Base-by-base conservation (phyloP, 2,113 vertebrate species). In the Lophius piscatorius region DNA sequence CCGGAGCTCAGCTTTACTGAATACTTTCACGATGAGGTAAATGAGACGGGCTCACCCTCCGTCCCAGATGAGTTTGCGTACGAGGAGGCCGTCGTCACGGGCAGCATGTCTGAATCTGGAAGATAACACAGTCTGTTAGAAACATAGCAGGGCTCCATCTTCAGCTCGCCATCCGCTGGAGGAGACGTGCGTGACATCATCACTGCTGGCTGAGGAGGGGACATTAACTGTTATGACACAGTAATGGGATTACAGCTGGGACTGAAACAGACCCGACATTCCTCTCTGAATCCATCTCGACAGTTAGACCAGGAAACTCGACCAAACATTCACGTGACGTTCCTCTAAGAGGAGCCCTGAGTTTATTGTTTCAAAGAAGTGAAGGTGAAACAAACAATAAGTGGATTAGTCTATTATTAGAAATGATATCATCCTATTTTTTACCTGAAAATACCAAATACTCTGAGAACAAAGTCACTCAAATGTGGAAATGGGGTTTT, bases 231-330 rank as follows among this genome's bases (percentile, higher is more conserved):
- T 70, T 68, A 40, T 11, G 66, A 66, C 67, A 60, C 51, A 20
- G 29, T 85, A 83, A 89, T 71, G 67, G 38, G 78, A 78, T 87
- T 75, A 85, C 55, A 52, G 46, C 29, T 14, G 28, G 23, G 21
- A 21, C 28, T 35, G 49, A 52, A 81, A 74, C 47, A 63, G 63
- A 64, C n/a, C n/a, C n/a, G n/a, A n/a, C 13, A 38, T 13, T 38
- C 23, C 48, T 52, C 50, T 33, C 33, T 6, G 4, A 76, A 51
- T 54, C 33, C n/a, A n/a, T n/a, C n/a, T n/a, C n/a, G n/a, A n/a
- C n/a, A n/a, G n/a, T n/a, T n/a, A n/a, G n/a, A n/a, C n/a, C n/a
- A n/a, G n/a, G n/a, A n/a, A n/a, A n/a, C n/a, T n/a, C n/a, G n/a
- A n/a, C n/a, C n/a, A n/a, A n/a, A n/a, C n/a, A n/a, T n/a, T n/a